Evolutionary conservation across 2,888 invertebrate species (phyloP), one percentile per base, ranked within the genome.

Genomic region (Drosophila neonasuta): DNA sequence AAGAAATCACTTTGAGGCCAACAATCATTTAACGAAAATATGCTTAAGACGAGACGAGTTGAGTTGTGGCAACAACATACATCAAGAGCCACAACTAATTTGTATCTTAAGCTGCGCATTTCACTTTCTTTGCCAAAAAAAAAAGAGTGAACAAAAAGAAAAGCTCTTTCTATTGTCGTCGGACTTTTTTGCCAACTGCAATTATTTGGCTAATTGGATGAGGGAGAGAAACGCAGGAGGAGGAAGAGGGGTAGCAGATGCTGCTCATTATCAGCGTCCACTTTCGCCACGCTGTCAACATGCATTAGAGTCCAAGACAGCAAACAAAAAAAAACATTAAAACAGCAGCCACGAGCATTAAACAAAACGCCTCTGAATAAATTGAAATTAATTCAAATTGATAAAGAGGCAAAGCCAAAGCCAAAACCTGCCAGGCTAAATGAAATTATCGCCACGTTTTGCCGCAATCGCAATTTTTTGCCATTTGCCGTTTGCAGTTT

Each of bases 371-470:
- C 87, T 83, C 79, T 82, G 86, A 84, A 87, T 84, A 87, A 84
- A 84, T 84, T 30, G 44, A 55, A 55, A 55, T 86, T 77, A 57
- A 57, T 57, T 80, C 80, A 79, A 87, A 87, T 84, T 87, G 85
- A 80, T 85, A 84, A 85, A 74, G 78, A 81, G 50, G 55, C 64
- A 66, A 24, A 55, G 46, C 52, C 36, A 36, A n/a, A 34, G 44
- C n/a, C 17, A 45, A 74, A 75, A 62, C 60, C 70, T 70, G 67
- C 56, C 64, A 55, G 46, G 39, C 42, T 66, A 63, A 67, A 58
- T 57, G 68, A 74, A 81, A 84, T 87, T 87, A 84, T 87, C 84
- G 73, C 74, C 86, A 74, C 86, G 56, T 77, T 83, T 83, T 83
- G 69, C 66, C 52, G 85, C 82, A 77, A 84, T 84, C 74, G 68